Percentiles rank a stretch among this genome's conserved stretches.
Conservation (phyloP, 1,140 invertebrate genomes). For the Chlorops oryzae region DNA sequence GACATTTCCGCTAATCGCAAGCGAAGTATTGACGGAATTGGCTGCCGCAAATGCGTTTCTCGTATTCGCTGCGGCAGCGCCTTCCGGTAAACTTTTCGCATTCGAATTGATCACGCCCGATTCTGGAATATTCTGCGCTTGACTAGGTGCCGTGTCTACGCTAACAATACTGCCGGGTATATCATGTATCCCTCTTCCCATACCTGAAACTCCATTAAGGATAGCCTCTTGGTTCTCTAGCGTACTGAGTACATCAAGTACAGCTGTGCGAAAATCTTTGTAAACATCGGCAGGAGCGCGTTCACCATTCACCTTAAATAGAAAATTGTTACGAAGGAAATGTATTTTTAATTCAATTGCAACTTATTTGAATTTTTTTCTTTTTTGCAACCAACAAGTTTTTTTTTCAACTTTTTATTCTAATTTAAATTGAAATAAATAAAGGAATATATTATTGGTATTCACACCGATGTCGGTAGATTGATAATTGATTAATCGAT, state of each 20-base stretch:
- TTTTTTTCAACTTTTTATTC: too few species aligned
- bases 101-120: too few species aligned
- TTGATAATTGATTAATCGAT: too few species aligned
- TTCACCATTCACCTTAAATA: slow-evolving; percentile 69
- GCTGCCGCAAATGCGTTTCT: slow-evolving; percentile 12
- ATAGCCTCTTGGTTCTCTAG: slow-evolving; percentile 58
- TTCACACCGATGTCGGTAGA: too few species aligned
- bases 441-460: too few species aligned
- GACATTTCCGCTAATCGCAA: slow-evolving; percentile 7
- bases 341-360: too few species aligned
- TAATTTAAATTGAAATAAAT: too few species aligned
- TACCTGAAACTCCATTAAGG: slow-evolving; percentile 52
- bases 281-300: slow-evolving; percentile 75
- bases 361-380: too few species aligned
- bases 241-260: slow-evolving; percentile 64
- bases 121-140: slow-evolving; percentile 42
- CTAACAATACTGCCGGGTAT: slow-evolving; percentile 56
- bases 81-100: slow-evolving; percentile 18
- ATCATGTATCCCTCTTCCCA: slow-evolving; percentile 51
- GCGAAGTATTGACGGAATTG: neutral
- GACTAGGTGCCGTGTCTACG: slow-evolving; percentile 53
- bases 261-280: slow-evolving; percentile 66
- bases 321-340: too few species aligned
- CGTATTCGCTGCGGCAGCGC: slow-evolving; percentile 24
- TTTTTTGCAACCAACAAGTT: too few species aligned